Conservation (phyloP, 2,797 vertebrate species). For the Syncerus caffer region DNA sequence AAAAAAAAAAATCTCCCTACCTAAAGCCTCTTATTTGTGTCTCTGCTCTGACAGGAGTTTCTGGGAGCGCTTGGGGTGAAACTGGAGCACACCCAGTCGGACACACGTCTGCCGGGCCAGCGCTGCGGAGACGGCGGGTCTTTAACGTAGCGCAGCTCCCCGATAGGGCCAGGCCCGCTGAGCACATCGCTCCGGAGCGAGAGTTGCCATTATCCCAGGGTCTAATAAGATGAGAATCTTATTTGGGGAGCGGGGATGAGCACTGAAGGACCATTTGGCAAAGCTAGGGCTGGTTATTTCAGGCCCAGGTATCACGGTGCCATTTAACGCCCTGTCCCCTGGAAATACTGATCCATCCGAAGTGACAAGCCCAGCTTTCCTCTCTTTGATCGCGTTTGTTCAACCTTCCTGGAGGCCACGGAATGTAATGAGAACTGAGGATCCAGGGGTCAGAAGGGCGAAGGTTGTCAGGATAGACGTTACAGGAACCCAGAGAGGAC, state of each 20-base stretch:
- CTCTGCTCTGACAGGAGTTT: conserved; percentile 10
- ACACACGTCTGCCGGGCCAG: neutral
- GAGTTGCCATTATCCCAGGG: neutral
- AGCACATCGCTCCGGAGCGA: neutral
- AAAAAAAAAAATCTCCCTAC: neutral
- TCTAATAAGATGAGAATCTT: neutral
- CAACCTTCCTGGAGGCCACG: neutral
- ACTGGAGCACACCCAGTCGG: neutral
- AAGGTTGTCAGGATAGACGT: neutral
- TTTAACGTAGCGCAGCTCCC: neutral
- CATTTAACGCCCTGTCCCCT: neutral
- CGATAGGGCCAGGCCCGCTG: neutral
- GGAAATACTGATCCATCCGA: conserved; percentile 40
- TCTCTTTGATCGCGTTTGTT: neutral
- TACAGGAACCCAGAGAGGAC: neutral
- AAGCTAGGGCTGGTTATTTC: neutral
- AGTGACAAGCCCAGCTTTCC: conserved; percentile 17
- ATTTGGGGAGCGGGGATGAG: neutral
- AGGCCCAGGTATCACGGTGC: neutral
- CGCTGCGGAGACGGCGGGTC: neutral
- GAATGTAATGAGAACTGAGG: conserved; percentile 22
- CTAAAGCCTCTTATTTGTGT: neutral
- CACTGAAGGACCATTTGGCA: neutral
- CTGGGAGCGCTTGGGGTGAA: neutral
- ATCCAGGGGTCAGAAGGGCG: neutral